Evolutionary conservation across 2,888 invertebrate genomes (phyloP).

Genomic region (Ormyrus thymus): DNA sequence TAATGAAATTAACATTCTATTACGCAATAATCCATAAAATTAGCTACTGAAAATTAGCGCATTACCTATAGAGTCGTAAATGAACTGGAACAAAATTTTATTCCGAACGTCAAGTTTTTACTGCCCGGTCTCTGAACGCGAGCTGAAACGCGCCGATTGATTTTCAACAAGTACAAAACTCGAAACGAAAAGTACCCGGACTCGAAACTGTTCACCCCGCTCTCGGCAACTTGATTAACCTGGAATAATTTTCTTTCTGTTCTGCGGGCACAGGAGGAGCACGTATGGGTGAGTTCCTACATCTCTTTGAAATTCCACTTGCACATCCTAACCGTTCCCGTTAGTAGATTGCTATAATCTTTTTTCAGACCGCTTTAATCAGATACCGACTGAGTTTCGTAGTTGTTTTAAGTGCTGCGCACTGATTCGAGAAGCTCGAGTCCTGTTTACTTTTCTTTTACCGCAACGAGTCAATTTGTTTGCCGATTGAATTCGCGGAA

Average conservation of each 20-base stretch:
- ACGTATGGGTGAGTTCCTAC: conserved; percentile 74
- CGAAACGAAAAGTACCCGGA: conserved; percentile 20
- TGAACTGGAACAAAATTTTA: no score
- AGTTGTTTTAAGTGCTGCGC: neutral
- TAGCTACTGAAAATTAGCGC: no score
- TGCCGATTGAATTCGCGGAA: neutral
- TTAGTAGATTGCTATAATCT: conserved; percentile 27
- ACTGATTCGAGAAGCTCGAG: conserved; percentile 9
- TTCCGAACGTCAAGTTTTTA: no score
- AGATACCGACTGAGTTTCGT: neutral
- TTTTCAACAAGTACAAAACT: no score
- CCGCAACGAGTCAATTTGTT: no score
- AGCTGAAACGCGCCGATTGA: no score
- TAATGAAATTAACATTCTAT: no score
- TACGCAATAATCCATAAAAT: no score
- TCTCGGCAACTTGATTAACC: conserved; percentile 64
- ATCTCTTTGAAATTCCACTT: conserved; percentile 45
- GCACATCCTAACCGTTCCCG: conserved; percentile 23
- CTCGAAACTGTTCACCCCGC: conserved; percentile 25
- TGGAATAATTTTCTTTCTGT: conserved; percentile 71
- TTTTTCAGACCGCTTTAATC: neutral
- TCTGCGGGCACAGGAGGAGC: conserved; percentile 71
- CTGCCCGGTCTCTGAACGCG: no score
- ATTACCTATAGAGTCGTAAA: no score
- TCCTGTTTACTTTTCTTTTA: neutral